Evolutionary conservation across 2,888 invertebrate genomes (phyloP).

Genomic region (Poecilus cupreus): DNA sequence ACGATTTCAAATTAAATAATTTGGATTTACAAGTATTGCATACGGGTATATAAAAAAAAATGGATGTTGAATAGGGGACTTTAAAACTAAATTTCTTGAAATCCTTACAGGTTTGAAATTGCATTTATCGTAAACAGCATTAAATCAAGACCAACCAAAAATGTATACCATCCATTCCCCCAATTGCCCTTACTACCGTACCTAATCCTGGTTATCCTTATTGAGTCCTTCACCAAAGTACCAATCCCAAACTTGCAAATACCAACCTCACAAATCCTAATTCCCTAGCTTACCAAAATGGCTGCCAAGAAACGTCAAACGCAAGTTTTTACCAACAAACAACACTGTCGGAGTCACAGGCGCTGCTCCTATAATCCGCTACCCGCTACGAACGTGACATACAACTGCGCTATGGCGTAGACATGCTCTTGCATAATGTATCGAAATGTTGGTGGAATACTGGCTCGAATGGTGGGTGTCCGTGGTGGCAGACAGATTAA

Average conservation of each 20-base stretch:
- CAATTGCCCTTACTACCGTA: not conserved
- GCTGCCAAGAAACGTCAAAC: not conserved
- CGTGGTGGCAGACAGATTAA: not conserved
- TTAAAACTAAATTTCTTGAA: no score
- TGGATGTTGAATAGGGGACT: no score
- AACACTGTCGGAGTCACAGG: not conserved
- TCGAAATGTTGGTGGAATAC: not conserved
- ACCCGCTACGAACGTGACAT: not conserved
- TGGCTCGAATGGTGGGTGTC: no score
- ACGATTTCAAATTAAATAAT: no score
- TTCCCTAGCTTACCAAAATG: conserved; percentile 9
- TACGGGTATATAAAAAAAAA: no score
- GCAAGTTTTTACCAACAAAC: not conserved
- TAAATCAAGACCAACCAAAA: not conserved
- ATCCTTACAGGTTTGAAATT: no score
- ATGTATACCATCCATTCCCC: not conserved
- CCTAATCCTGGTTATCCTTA: not conserved
- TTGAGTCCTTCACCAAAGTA: not conserved
- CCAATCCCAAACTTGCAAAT: not conserved
- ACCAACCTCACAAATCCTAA: not conserved
- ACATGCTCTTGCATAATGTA: conserved; percentile 12
- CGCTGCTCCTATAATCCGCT: not conserved
- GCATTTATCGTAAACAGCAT: not conserved
- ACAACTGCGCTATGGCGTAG: not conserved
- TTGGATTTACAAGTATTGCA: no score